phyloP scores from a whole-genome alignment of 2,888 invertebrate genomes.

The Eupithecia subumbrata region DNA sequence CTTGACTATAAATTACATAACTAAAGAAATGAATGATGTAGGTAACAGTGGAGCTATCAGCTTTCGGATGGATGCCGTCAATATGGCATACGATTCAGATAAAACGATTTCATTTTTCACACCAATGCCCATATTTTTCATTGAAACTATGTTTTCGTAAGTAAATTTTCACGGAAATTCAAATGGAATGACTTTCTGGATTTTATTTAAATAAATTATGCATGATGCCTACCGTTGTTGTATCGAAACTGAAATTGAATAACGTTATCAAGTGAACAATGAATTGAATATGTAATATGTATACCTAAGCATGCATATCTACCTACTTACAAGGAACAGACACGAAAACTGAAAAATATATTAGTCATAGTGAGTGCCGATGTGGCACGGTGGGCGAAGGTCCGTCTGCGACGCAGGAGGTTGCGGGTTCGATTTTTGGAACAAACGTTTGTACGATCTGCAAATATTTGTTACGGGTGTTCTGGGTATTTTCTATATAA shows the following conservation, averaged over 20 bases:
- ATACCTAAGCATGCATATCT: neutral
- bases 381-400: no score
- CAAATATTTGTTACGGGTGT: no score
- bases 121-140: slow-evolving; percentile 9
- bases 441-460: no score
- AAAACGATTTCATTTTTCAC: slow-evolving; percentile 24
- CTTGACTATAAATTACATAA: neutral
- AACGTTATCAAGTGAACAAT: slow-evolving; percentile 1
- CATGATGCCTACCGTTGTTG: neutral
- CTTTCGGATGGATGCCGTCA: neutral
- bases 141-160: slow-evolving; percentile 4
- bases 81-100: slow-evolving; percentile 9
- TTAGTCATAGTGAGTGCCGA: neutral
- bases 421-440: no score
- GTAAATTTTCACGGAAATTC: neutral
- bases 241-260: neutral
- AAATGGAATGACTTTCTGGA: slow-evolving; percentile 44
- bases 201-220: slow-evolving; percentile 42
- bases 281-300: neutral
- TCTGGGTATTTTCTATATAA: no score
- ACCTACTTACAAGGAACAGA: neutral
- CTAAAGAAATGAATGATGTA: neutral
- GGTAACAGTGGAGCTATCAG: slow-evolving; percentile 11
- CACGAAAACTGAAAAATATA: neutral
- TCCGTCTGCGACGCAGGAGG: no score